Conservation (phyloP, 2,797 vertebrate species). For the Sebastes oblongus region DNA sequence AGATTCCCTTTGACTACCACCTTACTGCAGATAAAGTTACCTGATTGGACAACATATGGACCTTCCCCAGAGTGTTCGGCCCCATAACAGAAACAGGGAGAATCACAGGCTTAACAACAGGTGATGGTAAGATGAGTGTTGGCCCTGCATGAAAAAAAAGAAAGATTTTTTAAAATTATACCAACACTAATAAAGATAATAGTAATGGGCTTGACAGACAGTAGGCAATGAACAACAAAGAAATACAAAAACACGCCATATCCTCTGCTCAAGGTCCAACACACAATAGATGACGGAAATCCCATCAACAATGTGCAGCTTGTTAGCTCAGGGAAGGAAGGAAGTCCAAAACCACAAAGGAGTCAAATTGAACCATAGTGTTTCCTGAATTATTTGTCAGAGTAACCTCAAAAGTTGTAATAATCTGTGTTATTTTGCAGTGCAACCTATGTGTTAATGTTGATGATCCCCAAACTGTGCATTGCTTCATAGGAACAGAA, state of each 20-base stretch:
- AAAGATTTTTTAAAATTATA: background rate
- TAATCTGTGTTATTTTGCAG: background rate
- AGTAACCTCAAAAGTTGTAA: background rate
- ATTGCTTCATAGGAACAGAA: background rate
- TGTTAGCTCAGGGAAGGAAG: no score
- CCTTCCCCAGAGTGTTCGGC: conserved; percentile 82
- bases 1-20: background rate
- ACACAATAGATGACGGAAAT: no score
- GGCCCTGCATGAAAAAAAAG: conserved; percentile 83
- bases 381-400: background rate
- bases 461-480: background rate
- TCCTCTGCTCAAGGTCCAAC: no score
- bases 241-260: background rate
- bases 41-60: conserved; percentile 89
- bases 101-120: conserved; percentile 90
- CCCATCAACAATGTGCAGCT: no score
- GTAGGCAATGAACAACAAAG: background rate
- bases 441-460: background rate
- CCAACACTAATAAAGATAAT: background rate
- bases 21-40: conserved; percentile 72
- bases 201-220: background rate
- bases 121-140: conserved; percentile 91
- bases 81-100: conserved; percentile 92
- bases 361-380: rapidly evolving
- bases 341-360: background rate